These are phyloP conservation scores for Fragum fragum DNA, from an alignment of 2,888 invertebrate species.

Conservation along the genomic window DNA sequence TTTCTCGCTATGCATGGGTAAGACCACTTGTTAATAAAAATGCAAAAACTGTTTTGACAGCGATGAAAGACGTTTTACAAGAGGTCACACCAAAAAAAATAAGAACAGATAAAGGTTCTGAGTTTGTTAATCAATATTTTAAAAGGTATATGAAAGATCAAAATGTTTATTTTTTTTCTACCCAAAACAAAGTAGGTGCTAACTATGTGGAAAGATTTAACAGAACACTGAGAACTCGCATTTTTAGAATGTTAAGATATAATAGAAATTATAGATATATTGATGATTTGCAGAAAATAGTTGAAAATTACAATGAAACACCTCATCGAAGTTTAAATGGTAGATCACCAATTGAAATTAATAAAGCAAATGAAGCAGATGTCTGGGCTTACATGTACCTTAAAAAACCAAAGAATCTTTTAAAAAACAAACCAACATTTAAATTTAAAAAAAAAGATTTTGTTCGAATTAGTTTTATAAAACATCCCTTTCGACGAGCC, in stretches of 20 bases:
- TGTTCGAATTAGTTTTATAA: conserved; percentile 41
- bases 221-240: conserved; percentile 39
- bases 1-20: conserved; percentile 47
- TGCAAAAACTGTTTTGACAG: conserved; percentile 42
- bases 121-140: conserved; percentile 48
- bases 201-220: conserved; percentile 58
- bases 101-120: conserved; percentile 44
- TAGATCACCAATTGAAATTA: conserved; percentile 45
- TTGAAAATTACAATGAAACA: conserved; percentile 47
- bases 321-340: conserved; percentile 48
- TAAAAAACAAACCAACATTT: conserved; percentile 5
- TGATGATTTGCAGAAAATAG: conserved; percentile 42
- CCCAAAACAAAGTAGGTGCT: conserved; percentile 48
- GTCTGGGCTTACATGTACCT: conserved; percentile 62
- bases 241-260: conserved; percentile 50
- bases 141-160: conserved; percentile 48
- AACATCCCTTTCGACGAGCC: conserved; percentile 49
- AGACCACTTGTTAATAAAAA: conserved; percentile 45
- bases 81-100: conserved; percentile 36
- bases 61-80: conserved; percentile 44
- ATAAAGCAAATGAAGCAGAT: conserved; percentile 50
- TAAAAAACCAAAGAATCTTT: conserved; percentile 32
- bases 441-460: conserved; percentile 39
- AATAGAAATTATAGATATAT: conserved; percentile 54
- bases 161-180: conserved; percentile 53